These are phyloP conservation scores for Hypotaenidia philippensis DNA, from an alignment of 2,797 vertebrate genomes.

Conservation along the genomic window DNA sequence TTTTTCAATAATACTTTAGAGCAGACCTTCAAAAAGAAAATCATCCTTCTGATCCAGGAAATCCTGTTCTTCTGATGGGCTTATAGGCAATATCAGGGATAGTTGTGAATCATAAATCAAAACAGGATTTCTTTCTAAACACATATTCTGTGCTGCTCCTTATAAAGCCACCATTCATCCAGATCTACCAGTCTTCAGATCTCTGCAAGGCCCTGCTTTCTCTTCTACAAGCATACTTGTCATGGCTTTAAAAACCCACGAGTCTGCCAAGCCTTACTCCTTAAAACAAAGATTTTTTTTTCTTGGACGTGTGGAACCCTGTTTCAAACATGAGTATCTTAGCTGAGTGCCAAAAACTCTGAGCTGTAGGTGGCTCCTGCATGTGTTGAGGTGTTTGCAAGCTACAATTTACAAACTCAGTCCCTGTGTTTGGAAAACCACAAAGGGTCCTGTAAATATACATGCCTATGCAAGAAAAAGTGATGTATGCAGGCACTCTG, in stretches of 20 bases:
- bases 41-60: not conserved
- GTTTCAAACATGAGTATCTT: not conserved
- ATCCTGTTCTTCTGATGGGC: not conserved
- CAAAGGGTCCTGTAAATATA: not conserved
- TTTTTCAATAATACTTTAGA: not conserved
- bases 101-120: not conserved
- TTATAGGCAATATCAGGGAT: not conserved
- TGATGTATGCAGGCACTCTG: not conserved
- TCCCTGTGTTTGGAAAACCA: not conserved
- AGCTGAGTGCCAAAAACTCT: not conserved
- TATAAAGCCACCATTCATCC: not conserved
- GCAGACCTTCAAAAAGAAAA: not conserved
- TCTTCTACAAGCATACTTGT: not conserved
- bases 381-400: not conserved
- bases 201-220: not conserved
- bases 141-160: not conserved
- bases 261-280: not conserved
- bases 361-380: not conserved
- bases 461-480: not conserved
- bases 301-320: not conserved
- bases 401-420: not conserved
- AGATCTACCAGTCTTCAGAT: not conserved
- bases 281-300: not conserved
- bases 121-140: not conserved
- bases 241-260: not conserved